Conservation (phyloP, 2,888 invertebrate genomes). For the Troides aeacus region DNA sequence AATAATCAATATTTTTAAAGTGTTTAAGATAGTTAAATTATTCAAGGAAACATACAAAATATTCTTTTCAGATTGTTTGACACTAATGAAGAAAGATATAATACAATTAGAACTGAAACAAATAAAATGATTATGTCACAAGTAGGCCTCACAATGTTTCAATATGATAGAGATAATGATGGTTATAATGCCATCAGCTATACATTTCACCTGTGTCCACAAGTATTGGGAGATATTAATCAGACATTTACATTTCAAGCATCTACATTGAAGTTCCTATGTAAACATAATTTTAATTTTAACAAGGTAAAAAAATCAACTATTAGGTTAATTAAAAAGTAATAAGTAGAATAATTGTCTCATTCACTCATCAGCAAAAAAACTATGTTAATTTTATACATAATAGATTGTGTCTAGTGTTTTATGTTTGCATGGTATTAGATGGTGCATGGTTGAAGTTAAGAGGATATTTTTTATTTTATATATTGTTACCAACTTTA, state of each 20-base stretch:
- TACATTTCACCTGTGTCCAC: constrained; percentile 85
- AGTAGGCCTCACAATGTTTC: constrained; percentile 84
- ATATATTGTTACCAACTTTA: no score
- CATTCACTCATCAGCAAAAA: not conserved
- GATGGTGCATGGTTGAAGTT: no score
- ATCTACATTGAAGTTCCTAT: constrained; percentile 82
- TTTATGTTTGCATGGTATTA: no score
- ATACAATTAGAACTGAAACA: constrained; percentile 58
- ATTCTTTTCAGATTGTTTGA: constrained; percentile 62
- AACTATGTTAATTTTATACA: no score
- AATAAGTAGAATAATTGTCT: not conserved
- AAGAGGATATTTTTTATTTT: no score
- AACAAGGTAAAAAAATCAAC: constrained; percentile 82
- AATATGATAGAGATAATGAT: constrained; percentile 78
- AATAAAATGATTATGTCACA: constrained; percentile 82
- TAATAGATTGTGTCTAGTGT: no score
- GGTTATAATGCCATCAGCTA: constrained; percentile 81
- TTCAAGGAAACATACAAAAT: no score
- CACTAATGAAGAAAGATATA: constrained; percentile 62
- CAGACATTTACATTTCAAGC: constrained; percentile 82
- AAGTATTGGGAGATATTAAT: constrained; percentile 81
- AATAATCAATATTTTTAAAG: no score
- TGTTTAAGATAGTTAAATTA: no score
- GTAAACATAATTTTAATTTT: constrained; percentile 84
- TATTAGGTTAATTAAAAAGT: not conserved